These are phyloP conservation scores for Pycnomerus fuliginosus DNA, from an alignment of 2,888 invertebrate species.

Conservation along the genomic window DNA sequence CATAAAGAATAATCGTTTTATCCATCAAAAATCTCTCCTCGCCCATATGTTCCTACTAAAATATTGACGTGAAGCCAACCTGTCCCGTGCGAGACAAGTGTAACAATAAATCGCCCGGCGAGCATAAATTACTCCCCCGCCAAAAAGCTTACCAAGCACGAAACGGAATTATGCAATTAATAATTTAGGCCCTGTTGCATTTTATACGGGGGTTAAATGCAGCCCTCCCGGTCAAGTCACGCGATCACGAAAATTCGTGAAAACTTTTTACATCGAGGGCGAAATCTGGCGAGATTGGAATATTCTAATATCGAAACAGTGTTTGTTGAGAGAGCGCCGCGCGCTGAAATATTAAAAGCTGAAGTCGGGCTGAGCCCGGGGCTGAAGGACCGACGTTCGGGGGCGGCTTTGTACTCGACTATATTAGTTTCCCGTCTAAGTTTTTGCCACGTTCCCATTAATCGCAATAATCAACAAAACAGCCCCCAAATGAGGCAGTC, in stretches of 20 bases:
- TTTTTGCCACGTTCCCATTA: too few species aligned
- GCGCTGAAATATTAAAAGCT: slow-evolving; percentile 45
- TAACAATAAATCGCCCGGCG: too few species aligned
- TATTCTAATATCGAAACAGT: slow-evolving; percentile 51
- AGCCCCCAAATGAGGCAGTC: too few species aligned
- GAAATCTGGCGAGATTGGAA: slow-evolving; percentile 52
- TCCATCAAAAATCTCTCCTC: too few species aligned
- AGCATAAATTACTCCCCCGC: too few species aligned
- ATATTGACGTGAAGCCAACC: too few species aligned
- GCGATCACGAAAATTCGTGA: too few species aligned
- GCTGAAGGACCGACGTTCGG: slow-evolving; percentile 26
- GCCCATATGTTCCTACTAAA: too few species aligned
- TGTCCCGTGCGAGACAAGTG: too few species aligned
- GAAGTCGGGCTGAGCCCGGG: slow-evolving; percentile 33
- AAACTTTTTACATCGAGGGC: too few species aligned
- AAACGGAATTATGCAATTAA: slow-evolving; percentile 45
- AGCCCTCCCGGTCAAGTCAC: slow-evolving; percentile 33
- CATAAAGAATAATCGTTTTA: too few species aligned
- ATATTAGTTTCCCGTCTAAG: slow-evolving; percentile 28
- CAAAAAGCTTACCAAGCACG: slow-evolving; percentile 37
- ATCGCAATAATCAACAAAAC: too few species aligned
- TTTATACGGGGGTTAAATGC: slow-evolving; percentile 50
- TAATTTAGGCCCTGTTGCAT: slow-evolving; percentile 49
- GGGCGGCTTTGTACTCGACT: slow-evolving; percentile 27
- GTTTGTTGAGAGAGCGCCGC: slow-evolving; percentile 43